phyloP scores from a whole-genome alignment of 1,140 invertebrate species.

The Campoletis sonorensis region DNA sequence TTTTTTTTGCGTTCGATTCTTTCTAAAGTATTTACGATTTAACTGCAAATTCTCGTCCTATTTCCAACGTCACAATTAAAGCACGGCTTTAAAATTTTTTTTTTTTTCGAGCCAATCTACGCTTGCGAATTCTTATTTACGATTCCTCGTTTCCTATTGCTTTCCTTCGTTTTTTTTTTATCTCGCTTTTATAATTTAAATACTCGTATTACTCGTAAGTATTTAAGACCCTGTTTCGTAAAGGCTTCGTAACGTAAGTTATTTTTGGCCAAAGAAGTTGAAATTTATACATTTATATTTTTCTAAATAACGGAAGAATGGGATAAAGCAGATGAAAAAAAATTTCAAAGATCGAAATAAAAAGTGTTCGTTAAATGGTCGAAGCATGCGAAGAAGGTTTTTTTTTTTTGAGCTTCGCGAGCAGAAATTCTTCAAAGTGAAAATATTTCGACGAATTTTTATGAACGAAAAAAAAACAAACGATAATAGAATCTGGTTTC shows the following conservation, averaged over 20 bases:
- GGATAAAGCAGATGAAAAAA: slow-evolving; percentile 28
- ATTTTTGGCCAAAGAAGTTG: slow-evolving; percentile 62
- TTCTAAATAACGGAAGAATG: slow-evolving; percentile 28
- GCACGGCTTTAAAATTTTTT: neutral
- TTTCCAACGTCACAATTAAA: neutral
- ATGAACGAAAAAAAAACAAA: neutral
- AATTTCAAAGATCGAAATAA: slow-evolving; percentile 12
- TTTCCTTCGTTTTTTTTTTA: slow-evolving; percentile 56
- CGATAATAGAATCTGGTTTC: too few species aligned
- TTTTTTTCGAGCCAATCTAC: slow-evolving; percentile 6
- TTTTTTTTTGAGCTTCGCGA: too few species aligned
- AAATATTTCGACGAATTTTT: too few species aligned
- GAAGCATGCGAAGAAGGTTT: too few species aligned
- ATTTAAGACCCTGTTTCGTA: slow-evolving; percentile 76
- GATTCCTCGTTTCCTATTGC: slow-evolving; percentile 33
- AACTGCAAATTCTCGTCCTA: neutral
- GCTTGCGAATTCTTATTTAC: slow-evolving; percentile 35
- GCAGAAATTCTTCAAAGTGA: neutral
- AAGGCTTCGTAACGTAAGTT: slow-evolving; percentile 75
- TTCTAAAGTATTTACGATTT: neutral
- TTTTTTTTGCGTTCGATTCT: too few species aligned
- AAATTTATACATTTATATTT: slow-evolving; percentile 33
- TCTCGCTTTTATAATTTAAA: slow-evolving; percentile 68
- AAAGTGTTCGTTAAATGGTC: slow-evolving; percentile 3
- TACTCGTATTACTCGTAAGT: slow-evolving; percentile 73